phyloP scores from a whole-genome alignment of 2,797 vertebrate species.

The Typhlichthys eigenmanni region DNA sequence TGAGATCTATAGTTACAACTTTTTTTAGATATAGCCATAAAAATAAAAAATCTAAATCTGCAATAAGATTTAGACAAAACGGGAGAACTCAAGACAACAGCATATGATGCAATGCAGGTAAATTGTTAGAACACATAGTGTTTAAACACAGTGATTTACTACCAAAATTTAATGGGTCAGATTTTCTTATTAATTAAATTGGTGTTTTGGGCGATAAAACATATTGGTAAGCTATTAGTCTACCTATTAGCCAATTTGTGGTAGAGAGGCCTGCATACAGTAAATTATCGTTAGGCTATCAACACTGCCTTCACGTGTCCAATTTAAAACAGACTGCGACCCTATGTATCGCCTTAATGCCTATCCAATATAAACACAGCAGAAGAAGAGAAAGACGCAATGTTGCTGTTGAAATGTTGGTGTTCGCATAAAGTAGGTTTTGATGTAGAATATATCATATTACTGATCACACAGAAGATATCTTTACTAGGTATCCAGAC shows the following conservation, averaged over 20 bases:
- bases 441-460: neutral
- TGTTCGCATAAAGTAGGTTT: neutral
- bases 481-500: too few species aligned
- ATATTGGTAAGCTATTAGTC: too few species aligned
- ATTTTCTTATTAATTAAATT: constrained; percentile 30
- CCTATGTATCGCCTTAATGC: too few species aligned
- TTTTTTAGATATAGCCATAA: neutral
- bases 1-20: constrained; percentile 8
- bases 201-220: constrained; percentile 25
- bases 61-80: neutral
- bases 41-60: neutral
- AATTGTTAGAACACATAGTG: constrained; percentile 12
- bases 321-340: constrained; percentile 9
- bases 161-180: constrained; percentile 12
- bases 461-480: neutral
- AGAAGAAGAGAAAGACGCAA: constrained; percentile 7
- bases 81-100: neutral
- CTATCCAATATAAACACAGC: constrained; percentile 7
- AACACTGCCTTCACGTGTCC: constrained; percentile 79
- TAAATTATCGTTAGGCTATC: constrained; percentile 23
- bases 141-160: constrained; percentile 31
- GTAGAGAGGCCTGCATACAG: too few species aligned
- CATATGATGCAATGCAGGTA: too few species aligned
- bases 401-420: neutral
- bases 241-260: too few species aligned